Conservation (phyloP, 2,113 vertebrate genomes). For the Hymenochirus boettgeri region DNA sequence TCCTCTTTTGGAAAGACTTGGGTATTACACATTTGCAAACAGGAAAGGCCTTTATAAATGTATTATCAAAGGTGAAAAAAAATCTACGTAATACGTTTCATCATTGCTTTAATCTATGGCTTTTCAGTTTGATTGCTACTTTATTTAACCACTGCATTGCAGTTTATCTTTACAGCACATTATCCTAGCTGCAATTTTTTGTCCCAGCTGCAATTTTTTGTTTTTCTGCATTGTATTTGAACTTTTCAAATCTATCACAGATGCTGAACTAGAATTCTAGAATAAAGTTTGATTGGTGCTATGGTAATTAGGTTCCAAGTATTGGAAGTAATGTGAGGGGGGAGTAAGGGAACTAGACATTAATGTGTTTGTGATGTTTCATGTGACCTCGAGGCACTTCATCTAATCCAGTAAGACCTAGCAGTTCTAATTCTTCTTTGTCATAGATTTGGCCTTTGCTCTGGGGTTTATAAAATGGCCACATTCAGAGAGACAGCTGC, state of each 20-base stretch:
- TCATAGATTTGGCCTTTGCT: slow-evolving; percentile 27
- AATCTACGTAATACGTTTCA: too few species aligned
- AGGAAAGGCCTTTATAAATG: too few species aligned
- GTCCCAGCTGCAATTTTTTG: too few species aligned
- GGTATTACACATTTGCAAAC: too few species aligned
- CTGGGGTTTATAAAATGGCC: slow-evolving; percentile 26
- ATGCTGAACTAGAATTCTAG: slow-evolving; percentile 36
- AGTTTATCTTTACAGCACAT: too few species aligned
- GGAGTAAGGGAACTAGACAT: slow-evolving; percentile 25
- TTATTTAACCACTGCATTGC: too few species aligned
- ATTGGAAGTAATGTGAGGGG: slow-evolving; percentile 31
- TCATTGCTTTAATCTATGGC: too few species aligned
- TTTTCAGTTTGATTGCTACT: too few species aligned
- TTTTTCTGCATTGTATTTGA: not conserved
- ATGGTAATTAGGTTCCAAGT: slow-evolving; percentile 35
- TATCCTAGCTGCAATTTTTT: too few species aligned
- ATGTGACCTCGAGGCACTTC: slow-evolving; percentile 34
- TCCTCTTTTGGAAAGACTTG: too few species aligned
- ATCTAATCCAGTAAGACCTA: slow-evolving; percentile 32
- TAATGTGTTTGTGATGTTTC: slow-evolving; percentile 30
- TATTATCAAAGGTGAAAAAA: too few species aligned
- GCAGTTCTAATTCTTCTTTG: slow-evolving; percentile 22
- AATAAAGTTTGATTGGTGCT: slow-evolving; percentile 20
- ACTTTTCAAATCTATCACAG: slow-evolving; percentile 6
- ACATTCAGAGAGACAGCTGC: slow-evolving; percentile 31